phyloP scores from a whole-genome alignment of 2,888 invertebrate genomes.

The Penaeus monodon region DNA sequence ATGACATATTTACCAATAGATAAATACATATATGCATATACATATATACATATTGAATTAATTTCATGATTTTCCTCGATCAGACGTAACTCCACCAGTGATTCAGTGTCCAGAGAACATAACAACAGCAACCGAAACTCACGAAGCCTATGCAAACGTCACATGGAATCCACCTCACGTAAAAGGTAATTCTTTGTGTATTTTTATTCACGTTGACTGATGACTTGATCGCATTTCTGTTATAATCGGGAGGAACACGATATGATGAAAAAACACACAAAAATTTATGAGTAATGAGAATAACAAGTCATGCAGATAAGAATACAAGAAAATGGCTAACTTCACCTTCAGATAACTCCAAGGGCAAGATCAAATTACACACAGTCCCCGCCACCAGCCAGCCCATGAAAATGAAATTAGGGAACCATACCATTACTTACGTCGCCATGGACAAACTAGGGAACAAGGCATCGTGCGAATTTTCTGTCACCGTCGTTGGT shows the following conservation, averaged over 20 bases:
- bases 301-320: too few relatives aligned
- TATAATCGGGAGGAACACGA: too few relatives aligned
- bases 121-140: conserved; percentile 71
- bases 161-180: conserved; percentile 73
- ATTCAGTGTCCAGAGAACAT: conserved; percentile 75
- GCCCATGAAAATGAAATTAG: conserved; percentile 73
- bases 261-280: too few relatives aligned
- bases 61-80: conserved; percentile 45
- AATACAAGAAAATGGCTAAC: not conserved
- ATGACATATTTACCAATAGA: too few relatives aligned
- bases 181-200: conserved; percentile 67
- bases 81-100: conserved; percentile 76
- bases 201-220: not conserved
- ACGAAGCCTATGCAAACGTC: conserved; percentile 73
- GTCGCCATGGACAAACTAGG: conserved; percentile 76
- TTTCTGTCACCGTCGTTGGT: conserved; percentile 75
- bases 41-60: too few relatives aligned
- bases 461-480: conserved; percentile 76
- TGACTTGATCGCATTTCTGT: not conserved
- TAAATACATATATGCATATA: too few relatives aligned
- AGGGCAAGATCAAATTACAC: conserved; percentile 73
- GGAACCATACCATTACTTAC: conserved; percentile 72
- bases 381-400: conserved; percentile 75
- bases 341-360: conserved; percentile 74
- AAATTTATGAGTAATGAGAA: too few relatives aligned